phyloP scores from a whole-genome alignment of 2,797 vertebrate genomes.

The Tokudaia tokunoshimensis region DNA sequence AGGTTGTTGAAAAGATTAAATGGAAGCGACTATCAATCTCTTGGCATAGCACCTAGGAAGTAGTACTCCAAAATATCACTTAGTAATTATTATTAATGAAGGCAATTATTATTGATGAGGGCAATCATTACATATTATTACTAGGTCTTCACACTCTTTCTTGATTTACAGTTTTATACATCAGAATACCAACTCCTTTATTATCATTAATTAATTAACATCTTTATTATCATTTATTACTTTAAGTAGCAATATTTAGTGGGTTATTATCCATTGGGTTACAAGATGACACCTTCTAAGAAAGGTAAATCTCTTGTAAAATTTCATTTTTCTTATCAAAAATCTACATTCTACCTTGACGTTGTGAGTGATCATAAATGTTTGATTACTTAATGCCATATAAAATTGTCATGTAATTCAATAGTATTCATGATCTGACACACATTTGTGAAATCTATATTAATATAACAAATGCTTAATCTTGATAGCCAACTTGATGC shows the following conservation, averaged over 20 bases:
- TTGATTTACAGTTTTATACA: background rate
- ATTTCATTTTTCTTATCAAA: background rate
- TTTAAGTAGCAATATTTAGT: background rate
- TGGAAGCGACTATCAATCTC: background rate
- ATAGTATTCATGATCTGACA: background rate
- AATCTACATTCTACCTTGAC: background rate
- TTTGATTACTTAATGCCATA: slow-evolving; percentile 20
- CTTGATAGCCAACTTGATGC: background rate
- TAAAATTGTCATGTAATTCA: background rate
- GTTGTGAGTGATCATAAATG: background rate
- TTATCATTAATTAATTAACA: background rate
- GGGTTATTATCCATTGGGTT: background rate
- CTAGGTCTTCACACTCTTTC: background rate
- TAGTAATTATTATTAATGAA: background rate
- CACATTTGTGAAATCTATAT: background rate
- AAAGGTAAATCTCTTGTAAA: background rate
- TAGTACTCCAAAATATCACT: background rate
- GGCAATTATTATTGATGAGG: background rate
- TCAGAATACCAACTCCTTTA: background rate
- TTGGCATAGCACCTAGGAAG: background rate
- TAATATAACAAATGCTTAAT: background rate
- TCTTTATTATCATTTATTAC: background rate
- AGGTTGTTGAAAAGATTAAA: background rate
- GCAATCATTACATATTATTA: background rate
- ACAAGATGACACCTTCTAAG: background rate